Evolutionary conservation across 2,888 invertebrate species (phyloP).

Genomic region (Cantharis rufa): DNA sequence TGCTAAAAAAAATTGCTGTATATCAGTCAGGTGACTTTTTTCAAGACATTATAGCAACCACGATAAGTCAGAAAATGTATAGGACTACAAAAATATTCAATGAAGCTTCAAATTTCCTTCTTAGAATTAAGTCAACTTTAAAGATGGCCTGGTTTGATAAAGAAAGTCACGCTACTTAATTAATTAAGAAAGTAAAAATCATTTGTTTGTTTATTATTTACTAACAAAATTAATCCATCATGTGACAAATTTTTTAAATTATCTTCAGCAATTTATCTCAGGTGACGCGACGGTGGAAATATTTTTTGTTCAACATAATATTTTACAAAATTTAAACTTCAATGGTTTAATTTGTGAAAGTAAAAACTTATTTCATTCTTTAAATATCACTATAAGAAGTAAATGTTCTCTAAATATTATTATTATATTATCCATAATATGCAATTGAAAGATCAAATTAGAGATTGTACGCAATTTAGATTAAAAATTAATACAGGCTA

Average conservation of each 20-base stretch:
- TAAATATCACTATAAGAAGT: background rate
- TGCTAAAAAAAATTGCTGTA: background rate
- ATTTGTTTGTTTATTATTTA: background rate
- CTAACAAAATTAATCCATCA: background rate
- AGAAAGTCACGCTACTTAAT: background rate
- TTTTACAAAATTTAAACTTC: background rate
- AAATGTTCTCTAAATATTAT: background rate
- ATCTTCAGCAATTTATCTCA: background rate
- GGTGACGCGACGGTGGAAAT: background rate
- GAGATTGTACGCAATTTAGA: background rate
- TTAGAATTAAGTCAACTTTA: background rate
- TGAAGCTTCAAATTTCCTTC: background rate
- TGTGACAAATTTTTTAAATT: background rate
- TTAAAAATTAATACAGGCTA: background rate
- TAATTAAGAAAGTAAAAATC: background rate
- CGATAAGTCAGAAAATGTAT: background rate
- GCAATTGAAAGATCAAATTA: background rate
- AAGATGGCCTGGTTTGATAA: background rate
- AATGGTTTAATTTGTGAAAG: background rate
- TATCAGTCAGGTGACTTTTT: too few relatives aligned
- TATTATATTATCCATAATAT: background rate
- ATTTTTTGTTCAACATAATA: background rate
- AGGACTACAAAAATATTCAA: background rate
- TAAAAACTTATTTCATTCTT: background rate
- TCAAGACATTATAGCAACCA: background rate